phyloP scores from a whole-genome alignment of 1,140 invertebrate species.

The Ridgeia piscesae region DNA sequence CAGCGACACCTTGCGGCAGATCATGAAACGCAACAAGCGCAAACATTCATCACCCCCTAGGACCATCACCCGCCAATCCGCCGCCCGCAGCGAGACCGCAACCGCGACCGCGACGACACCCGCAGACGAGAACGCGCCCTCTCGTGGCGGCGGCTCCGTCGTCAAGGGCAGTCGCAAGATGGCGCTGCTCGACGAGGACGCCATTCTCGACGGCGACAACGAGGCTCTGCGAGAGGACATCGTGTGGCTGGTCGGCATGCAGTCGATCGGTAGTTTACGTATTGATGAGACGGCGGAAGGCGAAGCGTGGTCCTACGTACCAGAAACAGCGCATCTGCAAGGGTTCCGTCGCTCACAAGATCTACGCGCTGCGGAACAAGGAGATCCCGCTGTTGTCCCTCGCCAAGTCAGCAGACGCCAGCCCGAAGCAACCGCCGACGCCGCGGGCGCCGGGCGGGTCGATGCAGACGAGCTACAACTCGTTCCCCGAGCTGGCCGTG shows the following conservation, averaged over 20 bases:
- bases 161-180: slow-evolving; percentile 32
- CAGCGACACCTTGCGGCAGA: slow-evolving; percentile 1
- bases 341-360: slow-evolving; percentile 39
- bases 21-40: slow-evolving; percentile 3
- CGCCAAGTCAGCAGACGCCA: neutral
- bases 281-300: neutral
- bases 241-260: slow-evolving; percentile 37
- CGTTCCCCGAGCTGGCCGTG: neutral
- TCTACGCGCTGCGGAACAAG: slow-evolving; percentile 11
- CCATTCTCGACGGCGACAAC: slow-evolving; percentile 37
- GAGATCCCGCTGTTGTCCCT: neutral
- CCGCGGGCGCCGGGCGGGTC: neutral
- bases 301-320: slow-evolving; percentile 32
- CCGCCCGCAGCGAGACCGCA: neutral
- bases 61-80: neutral
- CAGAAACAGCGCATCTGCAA: slow-evolving; percentile 43
- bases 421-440: neutral
- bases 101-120: neutral
- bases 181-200: slow-evolving; percentile 40
- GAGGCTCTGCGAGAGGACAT: slow-evolving; percentile 41
- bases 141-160: neutral
- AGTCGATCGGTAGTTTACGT: slow-evolving; percentile 44
- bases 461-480: neutral
- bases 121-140: neutral
- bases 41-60: slow-evolving; percentile 11